Evolutionary conservation across 2,797 vertebrate genomes (phyloP).

Genomic region (Eleutherodactylus coqui): DNA sequence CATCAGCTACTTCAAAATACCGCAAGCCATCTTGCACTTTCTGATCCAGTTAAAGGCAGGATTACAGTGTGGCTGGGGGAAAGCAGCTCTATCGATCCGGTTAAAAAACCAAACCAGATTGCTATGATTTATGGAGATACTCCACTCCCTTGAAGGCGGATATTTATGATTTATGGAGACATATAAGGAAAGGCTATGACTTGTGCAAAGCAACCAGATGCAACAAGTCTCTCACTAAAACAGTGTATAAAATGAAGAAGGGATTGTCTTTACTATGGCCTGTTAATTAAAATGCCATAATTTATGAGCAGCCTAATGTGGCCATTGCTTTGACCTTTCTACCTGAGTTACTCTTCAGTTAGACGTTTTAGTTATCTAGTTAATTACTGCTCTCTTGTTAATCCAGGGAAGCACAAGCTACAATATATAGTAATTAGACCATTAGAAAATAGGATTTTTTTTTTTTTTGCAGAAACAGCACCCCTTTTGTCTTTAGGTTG

Average conservation of each 20-base stretch:
- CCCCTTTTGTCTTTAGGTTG: too few relatives aligned
- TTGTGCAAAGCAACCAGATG: neutral
- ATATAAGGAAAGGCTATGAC: neutral
- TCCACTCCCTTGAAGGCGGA: neutral
- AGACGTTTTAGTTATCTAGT: too few relatives aligned
- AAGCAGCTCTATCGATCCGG: constrained; percentile 29
- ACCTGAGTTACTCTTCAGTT: too few relatives aligned
- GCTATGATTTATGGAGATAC: neutral
- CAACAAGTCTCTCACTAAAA: neutral
- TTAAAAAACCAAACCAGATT: constrained; percentile 17
- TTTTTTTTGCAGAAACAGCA: too few relatives aligned
- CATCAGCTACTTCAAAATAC: constrained; percentile 7
- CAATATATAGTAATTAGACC: too few relatives aligned
- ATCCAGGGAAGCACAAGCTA: too few relatives aligned
- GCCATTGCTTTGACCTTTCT: too few relatives aligned
- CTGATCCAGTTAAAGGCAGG: constrained; percentile 22
- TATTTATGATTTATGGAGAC: constrained; percentile 23
- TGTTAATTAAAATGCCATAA: neutral
- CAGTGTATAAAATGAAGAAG: neutral
- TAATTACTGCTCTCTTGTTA: too few relatives aligned
- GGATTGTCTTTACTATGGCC: neutral
- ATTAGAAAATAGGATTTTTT: too few relatives aligned
- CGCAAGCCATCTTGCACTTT: constrained; percentile 2
- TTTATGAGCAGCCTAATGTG: too few relatives aligned
- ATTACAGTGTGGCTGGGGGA: neutral